Conservation (phyloP, 2,113 vertebrate genomes). For the Odocoileus virginianus region DNA sequence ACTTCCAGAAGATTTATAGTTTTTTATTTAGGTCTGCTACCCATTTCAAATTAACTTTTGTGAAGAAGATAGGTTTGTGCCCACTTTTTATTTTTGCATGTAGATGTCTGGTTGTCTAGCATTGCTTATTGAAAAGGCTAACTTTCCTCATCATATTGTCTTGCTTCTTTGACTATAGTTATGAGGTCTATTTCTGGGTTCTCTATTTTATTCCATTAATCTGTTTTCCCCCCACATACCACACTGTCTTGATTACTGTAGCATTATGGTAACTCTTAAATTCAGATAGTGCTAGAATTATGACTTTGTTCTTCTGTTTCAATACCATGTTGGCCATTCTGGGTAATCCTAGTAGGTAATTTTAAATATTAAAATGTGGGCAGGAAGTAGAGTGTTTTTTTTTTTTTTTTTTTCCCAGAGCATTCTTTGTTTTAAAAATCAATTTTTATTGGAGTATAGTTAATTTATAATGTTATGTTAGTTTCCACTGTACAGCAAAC, state of each 20-base stretch:
- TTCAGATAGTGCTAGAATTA: not conserved
- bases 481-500: not conserved
- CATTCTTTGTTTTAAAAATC: not conserved
- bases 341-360: not conserved
- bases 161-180: not conserved
- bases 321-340: not conserved
- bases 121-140: not conserved
- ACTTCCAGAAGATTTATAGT: not conserved
- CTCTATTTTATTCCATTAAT: not conserved
- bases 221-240: not conserved
- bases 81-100: not conserved
- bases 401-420: not conserved
- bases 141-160: not conserved
- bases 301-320: not conserved
- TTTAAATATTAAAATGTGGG: not conserved
- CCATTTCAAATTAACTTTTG: not conserved
- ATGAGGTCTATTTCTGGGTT: not conserved
- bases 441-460: not conserved
- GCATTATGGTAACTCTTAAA: not conserved
- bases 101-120: not conserved
- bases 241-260: not conserved
- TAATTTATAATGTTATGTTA: not conserved
- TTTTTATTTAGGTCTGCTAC: not conserved
- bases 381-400: not conserved
- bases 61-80: not conserved